These are phyloP conservation scores for Suricata suricatta DNA, from an alignment of 2,113 vertebrate species.

Conservation along the genomic window DNA sequence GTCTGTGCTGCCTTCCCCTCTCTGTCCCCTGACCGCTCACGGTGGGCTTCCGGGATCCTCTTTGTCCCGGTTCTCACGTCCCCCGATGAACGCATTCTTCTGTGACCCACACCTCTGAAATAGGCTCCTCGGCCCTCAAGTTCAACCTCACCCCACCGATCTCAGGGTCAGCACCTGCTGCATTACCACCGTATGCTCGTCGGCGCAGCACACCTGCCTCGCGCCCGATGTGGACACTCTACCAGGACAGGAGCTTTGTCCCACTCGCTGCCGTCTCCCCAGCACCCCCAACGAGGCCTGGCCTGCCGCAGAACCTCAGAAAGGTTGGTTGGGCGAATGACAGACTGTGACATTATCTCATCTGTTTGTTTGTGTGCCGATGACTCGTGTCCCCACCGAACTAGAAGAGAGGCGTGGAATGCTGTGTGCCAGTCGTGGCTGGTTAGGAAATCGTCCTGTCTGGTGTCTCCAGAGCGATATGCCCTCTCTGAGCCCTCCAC, in stretches of 20 bases:
- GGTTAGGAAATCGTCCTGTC: background rate
- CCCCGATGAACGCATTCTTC: background rate
- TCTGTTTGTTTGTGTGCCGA: conserved; percentile 42
- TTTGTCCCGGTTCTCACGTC: background rate
- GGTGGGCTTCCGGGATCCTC: background rate
- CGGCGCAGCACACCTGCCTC: too few relatives aligned
- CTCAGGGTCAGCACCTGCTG: background rate
- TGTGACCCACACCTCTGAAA: background rate
- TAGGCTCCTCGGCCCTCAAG: background rate
- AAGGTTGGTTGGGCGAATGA: conserved; percentile 59
- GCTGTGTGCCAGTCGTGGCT: conserved; percentile 11
- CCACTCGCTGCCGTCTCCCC: background rate
- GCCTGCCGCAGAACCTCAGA: background rate
- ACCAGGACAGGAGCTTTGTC: background rate
- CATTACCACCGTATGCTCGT: background rate
- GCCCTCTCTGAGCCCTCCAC: background rate
- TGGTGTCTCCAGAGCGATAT: background rate
- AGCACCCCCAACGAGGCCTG: background rate
- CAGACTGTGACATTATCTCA: conserved; percentile 44
- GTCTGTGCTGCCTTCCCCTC: background rate
- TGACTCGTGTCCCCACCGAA: conserved; percentile 61
- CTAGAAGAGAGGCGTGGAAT: conserved; percentile 40
- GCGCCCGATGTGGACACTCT: too few relatives aligned
- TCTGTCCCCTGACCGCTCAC: background rate
- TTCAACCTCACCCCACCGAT: background rate